These are phyloP conservation scores for Cygnus atratus DNA, from an alignment of 2,113 vertebrate species.

Conservation along the genomic window DNA sequence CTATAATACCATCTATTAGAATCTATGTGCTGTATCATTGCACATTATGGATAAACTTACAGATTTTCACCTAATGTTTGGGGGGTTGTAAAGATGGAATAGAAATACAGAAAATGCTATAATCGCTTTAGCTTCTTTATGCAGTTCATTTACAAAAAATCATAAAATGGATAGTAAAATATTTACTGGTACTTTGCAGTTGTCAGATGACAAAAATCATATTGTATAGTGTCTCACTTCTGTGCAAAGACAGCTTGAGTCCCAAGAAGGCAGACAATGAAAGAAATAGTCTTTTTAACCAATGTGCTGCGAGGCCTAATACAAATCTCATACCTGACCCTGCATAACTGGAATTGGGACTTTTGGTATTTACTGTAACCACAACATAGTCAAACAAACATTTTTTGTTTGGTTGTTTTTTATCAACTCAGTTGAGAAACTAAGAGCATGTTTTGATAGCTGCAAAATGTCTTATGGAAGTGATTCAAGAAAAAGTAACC, in stretches of 20 bases:
- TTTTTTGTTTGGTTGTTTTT: neutral
- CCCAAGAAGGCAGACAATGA: neutral
- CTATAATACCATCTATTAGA: slow-evolving; percentile 68
- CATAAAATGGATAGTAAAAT: slow-evolving; percentile 77
- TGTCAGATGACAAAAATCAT: slow-evolving; percentile 68
- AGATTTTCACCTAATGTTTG: slow-evolving; percentile 69
- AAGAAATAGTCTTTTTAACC: neutral
- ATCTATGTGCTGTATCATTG: slow-evolving; percentile 76
- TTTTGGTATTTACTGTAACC: neutral
- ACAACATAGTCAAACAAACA: neutral
- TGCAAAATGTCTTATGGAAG: neutral
- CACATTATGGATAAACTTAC: slow-evolving; percentile 74
- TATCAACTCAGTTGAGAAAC: neutral
- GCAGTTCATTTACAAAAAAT: slow-evolving; percentile 73
- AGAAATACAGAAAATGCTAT: slow-evolving; percentile 69
- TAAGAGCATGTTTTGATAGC: neutral
- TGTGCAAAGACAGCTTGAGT: slow-evolving; percentile 43
- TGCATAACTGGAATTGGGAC: neutral
- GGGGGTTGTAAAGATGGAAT: slow-evolving; percentile 64
- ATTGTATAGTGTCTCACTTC: slow-evolving; percentile 29
- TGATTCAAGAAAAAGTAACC: neutral
- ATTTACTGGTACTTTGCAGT: slow-evolving; percentile 71
- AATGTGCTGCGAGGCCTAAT: neutral
- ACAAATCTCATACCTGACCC: neutral
- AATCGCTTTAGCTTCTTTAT: slow-evolving; percentile 70